A percentile compares a stretch with the other conserved stretches of the same genome.
Evolutionary conservation across 2,888 invertebrate species (phyloP).

Genomic region (Melieria picta): DNA sequence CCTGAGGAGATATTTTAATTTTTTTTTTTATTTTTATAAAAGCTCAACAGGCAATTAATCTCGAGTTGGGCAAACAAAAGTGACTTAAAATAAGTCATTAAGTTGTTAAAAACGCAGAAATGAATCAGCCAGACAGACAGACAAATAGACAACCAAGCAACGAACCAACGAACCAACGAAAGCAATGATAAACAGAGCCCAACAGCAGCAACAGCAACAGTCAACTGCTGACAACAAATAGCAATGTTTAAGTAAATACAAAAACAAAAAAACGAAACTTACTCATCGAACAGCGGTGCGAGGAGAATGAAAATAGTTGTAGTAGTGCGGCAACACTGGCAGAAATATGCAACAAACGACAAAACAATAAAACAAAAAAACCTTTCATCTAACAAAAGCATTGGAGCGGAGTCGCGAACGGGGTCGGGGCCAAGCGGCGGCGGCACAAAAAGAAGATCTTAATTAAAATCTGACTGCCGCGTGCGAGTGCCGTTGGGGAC

Average conservation of each 20-base stretch:
- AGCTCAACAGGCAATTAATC: no score
- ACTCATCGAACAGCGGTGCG: background rate
- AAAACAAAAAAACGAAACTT: background rate
- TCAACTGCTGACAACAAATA: background rate
- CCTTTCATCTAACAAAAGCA: slow-evolving; percentile 8
- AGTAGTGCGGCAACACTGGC: background rate
- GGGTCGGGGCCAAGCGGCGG: no score
- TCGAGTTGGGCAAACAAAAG: slow-evolving; percentile 9
- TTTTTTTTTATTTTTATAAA: no score
- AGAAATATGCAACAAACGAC: background rate
- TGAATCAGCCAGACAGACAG: background rate
- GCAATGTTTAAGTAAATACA: background rate
- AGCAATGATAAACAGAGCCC: background rate
- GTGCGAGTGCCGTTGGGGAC: slow-evolving; percentile 27
- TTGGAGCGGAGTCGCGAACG: background rate
- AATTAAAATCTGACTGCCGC: slow-evolving; percentile 36
- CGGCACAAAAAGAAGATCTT: slow-evolving; percentile 25
- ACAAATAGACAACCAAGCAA: slow-evolving; percentile 8
- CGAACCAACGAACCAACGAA: background rate
- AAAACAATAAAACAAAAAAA: background rate
- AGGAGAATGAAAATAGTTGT: background rate
- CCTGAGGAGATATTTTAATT: background rate
- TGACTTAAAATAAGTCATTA: slow-evolving; percentile 26
- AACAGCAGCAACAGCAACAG: background rate
- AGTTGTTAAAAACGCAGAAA: slow-evolving; percentile 25